Evolutionary conservation across 2,797 vertebrate species (phyloP), one percentile per base, ranked within the genome.

Genomic region (Borostomias antarcticus): DNA sequence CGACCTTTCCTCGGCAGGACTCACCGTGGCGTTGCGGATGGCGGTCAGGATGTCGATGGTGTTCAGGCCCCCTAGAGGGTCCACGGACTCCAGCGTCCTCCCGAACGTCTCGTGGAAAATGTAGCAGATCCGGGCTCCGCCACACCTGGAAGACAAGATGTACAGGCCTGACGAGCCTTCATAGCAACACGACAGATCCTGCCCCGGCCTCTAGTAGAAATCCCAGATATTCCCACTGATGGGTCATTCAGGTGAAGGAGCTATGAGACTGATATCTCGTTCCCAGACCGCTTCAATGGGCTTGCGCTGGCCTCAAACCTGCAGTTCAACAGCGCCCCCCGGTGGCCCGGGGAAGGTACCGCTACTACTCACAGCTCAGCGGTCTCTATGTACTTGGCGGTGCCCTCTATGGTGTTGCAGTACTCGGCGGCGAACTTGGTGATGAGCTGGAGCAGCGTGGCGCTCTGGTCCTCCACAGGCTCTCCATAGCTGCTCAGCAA

Each of bases 21-120:
- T 94, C 85, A 98, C 98, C 25, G 98, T 99, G 58, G 98, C 96
- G 69, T 99, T 99, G 89, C 97, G 93, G 85, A 99, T 99, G 74
- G 97, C 98, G 23, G 98, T 99, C 70, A 99, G 91, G 76, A 99
- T 96, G 74, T 99, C 98, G 23, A 99, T 96, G 73, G 97, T 99
- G 75, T 94, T 98, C 77, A 99, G 95, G 73, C 97, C 98, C 82
- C 98, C 98, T 47, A 99, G 85, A 0, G 97, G 95, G 85, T 99
- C 98, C 72, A 99, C 98, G 2, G 96, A 99, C 89, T 99, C 98
- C 90, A 99, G 81, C 21, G 98, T 99, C 82, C 97, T 91, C 60
- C 98, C 98, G 75, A 99, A 99, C 10, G 98, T 99, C 88, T 99
- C 97, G 51, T 99, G 98, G 89, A 99, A 99, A 80, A 99, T 98